Conservation (phyloP, 2,797 vertebrate genomes). For the Lacerta bilineata region DNA sequence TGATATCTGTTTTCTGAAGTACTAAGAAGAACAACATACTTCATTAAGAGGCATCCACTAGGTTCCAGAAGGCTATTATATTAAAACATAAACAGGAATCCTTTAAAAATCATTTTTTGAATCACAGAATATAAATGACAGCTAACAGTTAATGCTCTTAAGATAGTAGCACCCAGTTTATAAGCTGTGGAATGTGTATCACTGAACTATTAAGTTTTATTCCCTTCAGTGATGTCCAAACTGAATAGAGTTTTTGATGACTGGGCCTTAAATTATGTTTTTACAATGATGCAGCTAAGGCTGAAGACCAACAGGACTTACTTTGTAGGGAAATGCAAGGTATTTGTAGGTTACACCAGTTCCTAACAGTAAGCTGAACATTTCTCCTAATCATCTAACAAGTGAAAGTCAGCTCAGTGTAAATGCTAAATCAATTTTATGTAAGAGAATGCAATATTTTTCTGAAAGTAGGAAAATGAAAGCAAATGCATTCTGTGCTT, state of each 20-base stretch:
- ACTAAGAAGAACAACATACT: neutral
- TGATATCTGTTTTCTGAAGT: neutral
- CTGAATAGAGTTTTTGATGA: neutral
- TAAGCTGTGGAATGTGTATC: conserved; percentile 6
- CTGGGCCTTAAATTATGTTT: neutral
- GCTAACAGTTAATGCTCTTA: neutral
- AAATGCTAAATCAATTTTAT: neutral
- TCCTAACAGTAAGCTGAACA: neutral
- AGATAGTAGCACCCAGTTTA: neutral
- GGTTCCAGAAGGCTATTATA: neutral
- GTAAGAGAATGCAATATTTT: neutral
- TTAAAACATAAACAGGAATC: neutral
- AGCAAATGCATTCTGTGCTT: neutral
- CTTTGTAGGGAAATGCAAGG: too few species aligned
- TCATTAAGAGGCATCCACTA: neutral
- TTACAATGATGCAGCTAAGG: neutral
- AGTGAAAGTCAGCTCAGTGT: neutral
- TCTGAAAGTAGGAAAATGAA: conserved; percentile 1
- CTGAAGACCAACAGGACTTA: too few species aligned
- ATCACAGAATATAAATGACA: conserved; percentile 3
- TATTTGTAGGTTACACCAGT: neutral
- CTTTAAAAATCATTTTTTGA: neutral
- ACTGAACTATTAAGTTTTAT: neutral
- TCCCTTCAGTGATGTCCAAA: too few species aligned
- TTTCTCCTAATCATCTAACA: neutral